Evolutionary conservation across 2,797 vertebrate species (phyloP).

Genomic region (Thamnophis elegans): DNA sequence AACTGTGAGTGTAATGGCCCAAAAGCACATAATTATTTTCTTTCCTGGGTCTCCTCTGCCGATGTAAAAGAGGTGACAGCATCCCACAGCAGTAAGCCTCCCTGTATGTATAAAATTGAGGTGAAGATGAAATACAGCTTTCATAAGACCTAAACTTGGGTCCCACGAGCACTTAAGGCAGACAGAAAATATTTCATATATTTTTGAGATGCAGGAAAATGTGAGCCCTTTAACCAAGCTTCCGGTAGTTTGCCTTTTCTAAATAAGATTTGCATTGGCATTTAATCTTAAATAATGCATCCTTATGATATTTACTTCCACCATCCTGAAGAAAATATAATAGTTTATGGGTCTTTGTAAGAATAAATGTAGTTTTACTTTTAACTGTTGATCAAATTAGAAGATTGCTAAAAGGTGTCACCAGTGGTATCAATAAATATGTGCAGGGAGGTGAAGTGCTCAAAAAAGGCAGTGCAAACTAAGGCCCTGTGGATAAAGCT

Average conservation of each 20-base stretch:
- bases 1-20: conserved; percentile 32
- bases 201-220: conserved; percentile 29
- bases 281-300: conserved; percentile 46
- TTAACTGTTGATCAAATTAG: neutral
- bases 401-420: conserved; percentile 6
- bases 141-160: conserved; percentile 51
- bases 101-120: conserved; percentile 44
- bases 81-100: conserved; percentile 48
- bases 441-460: neutral
- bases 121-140: conserved; percentile 62
- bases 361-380: conserved; percentile 3
- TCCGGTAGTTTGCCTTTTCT: neutral
- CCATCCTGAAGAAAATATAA: conserved; percentile 22
- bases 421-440: neutral
- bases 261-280: conserved; percentile 22
- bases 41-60: conserved; percentile 49
- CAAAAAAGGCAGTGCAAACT: neutral
- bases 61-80: conserved; percentile 49
- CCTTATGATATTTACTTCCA: conserved; percentile 17
- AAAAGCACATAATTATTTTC: conserved; percentile 59
- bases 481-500: neutral
- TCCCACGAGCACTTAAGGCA: conserved; percentile 42
- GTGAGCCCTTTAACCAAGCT: conserved; percentile 11
- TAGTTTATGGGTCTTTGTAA: neutral
- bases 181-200: conserved; percentile 31